Percentiles rank a stretch among this genome's conserved stretches.
Conservation (phyloP, 1,140 invertebrate genomes). For the Diploscapter pachys region DNA sequence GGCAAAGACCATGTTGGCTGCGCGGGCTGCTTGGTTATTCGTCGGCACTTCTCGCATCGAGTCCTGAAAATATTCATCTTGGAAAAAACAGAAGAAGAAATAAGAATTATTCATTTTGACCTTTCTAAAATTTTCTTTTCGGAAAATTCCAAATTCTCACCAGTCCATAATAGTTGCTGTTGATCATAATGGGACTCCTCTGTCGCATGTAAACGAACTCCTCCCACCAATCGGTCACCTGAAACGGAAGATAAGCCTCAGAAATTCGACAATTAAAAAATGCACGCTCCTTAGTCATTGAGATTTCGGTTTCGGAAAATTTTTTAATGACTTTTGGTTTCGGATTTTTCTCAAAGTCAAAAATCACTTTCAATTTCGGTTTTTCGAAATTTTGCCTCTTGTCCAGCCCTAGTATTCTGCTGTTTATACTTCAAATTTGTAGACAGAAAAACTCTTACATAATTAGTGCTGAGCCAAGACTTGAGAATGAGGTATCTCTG, state of each 20-base stretch:
- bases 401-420: too few species aligned
- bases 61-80: constrained; percentile 30
- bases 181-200: constrained; percentile 88
- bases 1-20: constrained; percentile 74
- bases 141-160: constrained; percentile 5
- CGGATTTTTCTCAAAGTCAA: too few species aligned
- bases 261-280: constrained; percentile 1
- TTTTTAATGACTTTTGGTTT: too few species aligned
- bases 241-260: constrained; percentile 17
- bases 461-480: constrained; percentile 71
- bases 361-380: too few species aligned
- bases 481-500: constrained; percentile 90
- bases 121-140: neutral
- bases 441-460: constrained; percentile 60
- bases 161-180: constrained; percentile 97
- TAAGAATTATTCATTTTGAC: neutral
- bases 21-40: constrained; percentile 80
- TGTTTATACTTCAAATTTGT: neutral
- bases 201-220: constrained; percentile 95
- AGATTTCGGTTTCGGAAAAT: too few species aligned
- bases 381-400: too few species aligned
- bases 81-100: constrained; percentile 3
- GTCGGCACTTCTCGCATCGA: constrained; percentile 62
- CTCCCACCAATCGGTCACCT: constrained; percentile 99
- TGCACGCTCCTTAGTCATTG: neutral